Percentiles rank a stretch among this genome's conserved stretches.
Evolutionary conservation across 2,888 invertebrate species (phyloP).

Genomic region (Gastrophysa polygoni): DNA sequence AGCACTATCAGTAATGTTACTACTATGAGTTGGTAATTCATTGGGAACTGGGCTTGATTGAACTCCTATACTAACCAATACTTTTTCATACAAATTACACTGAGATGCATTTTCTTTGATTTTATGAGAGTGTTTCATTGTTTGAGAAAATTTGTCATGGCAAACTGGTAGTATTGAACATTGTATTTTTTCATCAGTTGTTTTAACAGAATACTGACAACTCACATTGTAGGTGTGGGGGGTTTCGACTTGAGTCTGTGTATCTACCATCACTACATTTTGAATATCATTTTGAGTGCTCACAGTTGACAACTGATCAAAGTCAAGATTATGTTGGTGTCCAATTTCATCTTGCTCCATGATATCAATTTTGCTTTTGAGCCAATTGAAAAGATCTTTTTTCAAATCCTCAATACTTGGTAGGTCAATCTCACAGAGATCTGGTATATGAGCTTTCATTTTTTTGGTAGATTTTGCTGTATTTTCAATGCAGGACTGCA

Average conservation of each 20-base stretch:
- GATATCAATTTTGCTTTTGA: constrained; percentile 8
- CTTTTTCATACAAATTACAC: not conserved
- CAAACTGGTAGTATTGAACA: not conserved
- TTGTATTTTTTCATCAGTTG: constrained; percentile 6
- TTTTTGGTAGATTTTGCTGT: not conserved
- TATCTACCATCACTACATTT: not conserved
- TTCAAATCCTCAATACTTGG: constrained; percentile 12
- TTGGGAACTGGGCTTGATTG: not conserved
- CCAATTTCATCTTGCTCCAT: not conserved
- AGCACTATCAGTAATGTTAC: not conserved
- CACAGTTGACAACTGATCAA: not conserved
- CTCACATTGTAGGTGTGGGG: constrained; percentile 1
- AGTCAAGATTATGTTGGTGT: not conserved
- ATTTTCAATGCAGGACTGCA: not conserved
- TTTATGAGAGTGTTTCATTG: not conserved
- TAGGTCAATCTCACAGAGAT: constrained; percentile 20
- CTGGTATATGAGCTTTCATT: constrained; percentile 6
- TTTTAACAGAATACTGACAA: constrained; percentile 1
- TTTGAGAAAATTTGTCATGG: not conserved
- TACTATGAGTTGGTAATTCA: not conserved
- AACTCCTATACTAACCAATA: not conserved
- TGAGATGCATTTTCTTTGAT: not conserved
- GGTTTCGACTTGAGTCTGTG: not conserved
- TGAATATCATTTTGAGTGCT: not conserved
- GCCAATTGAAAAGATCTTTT: constrained; percentile 13